phyloP scores from a whole-genome alignment of 2,797 vertebrate genomes.

The Chaetodon trifasciatus region DNA sequence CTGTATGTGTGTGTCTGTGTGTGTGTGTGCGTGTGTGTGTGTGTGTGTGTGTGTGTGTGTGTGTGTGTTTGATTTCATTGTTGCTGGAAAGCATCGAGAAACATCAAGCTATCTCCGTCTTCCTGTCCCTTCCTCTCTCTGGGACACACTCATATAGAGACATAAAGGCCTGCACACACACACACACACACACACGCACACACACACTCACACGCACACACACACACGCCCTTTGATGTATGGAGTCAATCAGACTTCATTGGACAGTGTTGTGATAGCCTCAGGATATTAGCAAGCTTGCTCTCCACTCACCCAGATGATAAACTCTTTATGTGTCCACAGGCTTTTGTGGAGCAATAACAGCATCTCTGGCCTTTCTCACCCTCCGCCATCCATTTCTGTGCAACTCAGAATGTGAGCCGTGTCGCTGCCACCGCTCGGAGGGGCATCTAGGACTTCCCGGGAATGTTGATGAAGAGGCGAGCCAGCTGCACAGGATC shows the following conservation, averaged over 20 bases:
- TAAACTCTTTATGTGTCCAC: constrained; percentile 75
- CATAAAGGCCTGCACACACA: background rate
- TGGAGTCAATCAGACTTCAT: constrained; percentile 77
- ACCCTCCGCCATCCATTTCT: constrained; percentile 56
- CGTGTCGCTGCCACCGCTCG: background rate
- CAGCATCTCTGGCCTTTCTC: constrained; percentile 56
- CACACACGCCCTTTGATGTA: constrained; percentile 65
- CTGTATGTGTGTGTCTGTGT: constrained; percentile 3
- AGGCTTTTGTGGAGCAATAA: constrained; percentile 72
- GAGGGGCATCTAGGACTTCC: background rate
- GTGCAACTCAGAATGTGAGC: constrained; percentile 12
- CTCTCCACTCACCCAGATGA: constrained; percentile 64
- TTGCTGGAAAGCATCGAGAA: constrained; percentile 28
- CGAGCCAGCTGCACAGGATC: background rate
- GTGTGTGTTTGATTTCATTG: constrained; percentile 45
- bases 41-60: background rate
- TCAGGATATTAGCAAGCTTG: constrained; percentile 68
- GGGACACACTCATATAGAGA: constrained; percentile 1
- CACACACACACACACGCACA: background rate
- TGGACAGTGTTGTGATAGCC: constrained; percentile 65
- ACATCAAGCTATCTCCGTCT: constrained; percentile 3
- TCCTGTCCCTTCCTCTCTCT: constrained; percentile 4
- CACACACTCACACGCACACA: too few relatives aligned
- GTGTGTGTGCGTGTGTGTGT: too few relatives aligned
- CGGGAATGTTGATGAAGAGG: background rate